Base-by-base conservation (phyloP, 2,113 vertebrate genomes). In the Excalfactoria chinensis region DNA sequence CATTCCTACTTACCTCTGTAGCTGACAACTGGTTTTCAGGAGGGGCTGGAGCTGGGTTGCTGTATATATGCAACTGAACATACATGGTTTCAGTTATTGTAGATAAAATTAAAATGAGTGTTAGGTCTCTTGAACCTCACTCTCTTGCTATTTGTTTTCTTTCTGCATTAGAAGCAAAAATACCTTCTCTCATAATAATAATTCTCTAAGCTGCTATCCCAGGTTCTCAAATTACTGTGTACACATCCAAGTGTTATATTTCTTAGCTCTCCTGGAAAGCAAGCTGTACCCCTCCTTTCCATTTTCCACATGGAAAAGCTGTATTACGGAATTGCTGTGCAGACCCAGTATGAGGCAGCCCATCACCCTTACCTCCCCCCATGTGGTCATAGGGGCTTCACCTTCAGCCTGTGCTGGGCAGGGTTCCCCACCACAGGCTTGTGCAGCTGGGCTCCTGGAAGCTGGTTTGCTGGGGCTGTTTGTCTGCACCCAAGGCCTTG, bases 31-130 rank as follows among this genome's bases (percentile, higher is more conserved):
- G 59, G 48, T 93, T 88, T 46, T 93, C 84, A 75, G 80, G 30
- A 73, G 43, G 49, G n/a, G 44, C 77, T 92, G 87, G 55, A 70
- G 77, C 60, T 63, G 80, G 40, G 73, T 89, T 96, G 44, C 71
- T 95, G 72, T 87, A 84, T 86, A 86, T 93, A 86, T 93, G 95
- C 74, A 95, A 91, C 44, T 79, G 79, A 92, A 79, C 48, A 64
- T 67, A 76, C 94, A 80, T 62, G 56, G 66, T 84, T 72, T 93
- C 92, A 86, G 89, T 83, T 89, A 95, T 35, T 96, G 91, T 89
- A 92, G 95, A 91, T 86, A 93, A 92, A 91, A 96, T 67, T 63
- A 80, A 74, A 70, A 92, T 58, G 28, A 37, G 53, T 58, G 63
- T 74, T 93, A 79, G 88, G 71, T 84, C 51, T 64, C 35, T 88